Conservation (phyloP, 2,888 invertebrate genomes). For the Drosophila bunnanda region DNA sequence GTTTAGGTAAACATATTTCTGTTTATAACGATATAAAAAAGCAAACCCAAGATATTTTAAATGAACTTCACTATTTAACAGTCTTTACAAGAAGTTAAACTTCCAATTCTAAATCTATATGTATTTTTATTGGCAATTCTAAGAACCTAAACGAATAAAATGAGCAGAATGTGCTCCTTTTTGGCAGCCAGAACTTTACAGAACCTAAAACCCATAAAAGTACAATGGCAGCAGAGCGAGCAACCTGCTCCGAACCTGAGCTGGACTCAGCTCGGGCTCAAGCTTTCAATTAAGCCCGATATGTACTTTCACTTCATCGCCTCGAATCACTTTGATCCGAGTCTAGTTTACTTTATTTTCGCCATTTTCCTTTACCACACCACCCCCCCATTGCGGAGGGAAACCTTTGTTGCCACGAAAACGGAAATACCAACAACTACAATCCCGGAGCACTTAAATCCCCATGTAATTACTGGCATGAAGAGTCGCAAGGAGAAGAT, state of each 20-base stretch:
- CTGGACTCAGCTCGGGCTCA: constrained; percentile 9
- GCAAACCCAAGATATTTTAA: too few relatives aligned
- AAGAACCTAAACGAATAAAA: neutral
- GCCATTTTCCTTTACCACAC: constrained; percentile 8
- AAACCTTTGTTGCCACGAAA: constrained; percentile 46
- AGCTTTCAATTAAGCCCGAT: constrained; percentile 46
- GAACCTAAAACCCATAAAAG: constrained; percentile 6
- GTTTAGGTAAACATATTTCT: too few relatives aligned
- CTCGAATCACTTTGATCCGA: constrained; percentile 44
- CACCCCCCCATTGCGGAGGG: neutral
- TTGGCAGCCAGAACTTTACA: constrained; percentile 1
- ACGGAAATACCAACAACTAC: constrained; percentile 30
- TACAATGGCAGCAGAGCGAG: constrained; percentile 1
- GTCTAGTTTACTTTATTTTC: constrained; percentile 29
- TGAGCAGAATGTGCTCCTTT: neutral
- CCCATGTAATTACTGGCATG: constrained; percentile 45
- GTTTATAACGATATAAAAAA: too few relatives aligned
- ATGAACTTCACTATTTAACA: too few relatives aligned
- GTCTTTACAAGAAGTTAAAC: neutral
- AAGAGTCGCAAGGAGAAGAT: constrained; percentile 5
- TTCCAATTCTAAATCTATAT: neutral
- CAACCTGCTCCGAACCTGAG: constrained; percentile 17
- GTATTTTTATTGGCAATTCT: neutral
- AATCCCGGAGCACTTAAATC: constrained; percentile 42
- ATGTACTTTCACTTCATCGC: constrained; percentile 43